Base-by-base conservation (phyloP, 2,113 vertebrate genomes). In the Xenopus borealis region DNA sequence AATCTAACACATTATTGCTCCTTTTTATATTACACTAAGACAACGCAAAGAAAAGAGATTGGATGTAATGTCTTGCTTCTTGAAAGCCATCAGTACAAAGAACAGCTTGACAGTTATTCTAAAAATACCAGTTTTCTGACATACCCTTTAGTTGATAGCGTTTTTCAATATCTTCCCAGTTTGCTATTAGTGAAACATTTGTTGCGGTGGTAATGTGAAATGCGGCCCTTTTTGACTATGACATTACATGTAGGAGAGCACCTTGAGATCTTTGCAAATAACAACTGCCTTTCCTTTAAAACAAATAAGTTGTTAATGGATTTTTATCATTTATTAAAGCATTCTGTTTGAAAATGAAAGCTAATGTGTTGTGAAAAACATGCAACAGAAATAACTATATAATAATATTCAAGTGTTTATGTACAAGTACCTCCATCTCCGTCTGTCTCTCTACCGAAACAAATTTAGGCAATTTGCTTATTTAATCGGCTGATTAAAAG, bases 51-150 rank as follows among this genome's bases (percentile, higher is more conserved):
- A 55, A n/a, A n/a, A n/a, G 53, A n/a, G 16, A 55, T n/a, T 40
- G 13, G 10, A 9, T 30, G 17, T 17, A 33, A 63, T 16, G 17
- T 17, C 30, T 33, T 27, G 27, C 59, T 62, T 62, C 18, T 10
- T 17, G 7, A 63, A 40, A 40, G 4, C 27, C 30, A 33, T 63
- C 27, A 33, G 9, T 33, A 13, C 23, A 63, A 63, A 40, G 62
- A 17, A 33, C 23, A 63, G 27, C 23, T 30, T 63, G 23, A 27
- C 62, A 63, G 23, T 12, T 33, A 33, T 50, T 72, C 45, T 62
- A 62, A 59, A 69, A 69, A 59, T 40, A 62, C 20, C 33, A 62
- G 40, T 14, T 62, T 20, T 23, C 58, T 71, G 50, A 69, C 52
- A 55, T 33, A 6, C 27, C 62, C 30, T 63, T 58, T 44, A 27